phyloP scores from a whole-genome alignment of 2,113 vertebrate genomes.

The pig (Sus scrofa) region DNA sequence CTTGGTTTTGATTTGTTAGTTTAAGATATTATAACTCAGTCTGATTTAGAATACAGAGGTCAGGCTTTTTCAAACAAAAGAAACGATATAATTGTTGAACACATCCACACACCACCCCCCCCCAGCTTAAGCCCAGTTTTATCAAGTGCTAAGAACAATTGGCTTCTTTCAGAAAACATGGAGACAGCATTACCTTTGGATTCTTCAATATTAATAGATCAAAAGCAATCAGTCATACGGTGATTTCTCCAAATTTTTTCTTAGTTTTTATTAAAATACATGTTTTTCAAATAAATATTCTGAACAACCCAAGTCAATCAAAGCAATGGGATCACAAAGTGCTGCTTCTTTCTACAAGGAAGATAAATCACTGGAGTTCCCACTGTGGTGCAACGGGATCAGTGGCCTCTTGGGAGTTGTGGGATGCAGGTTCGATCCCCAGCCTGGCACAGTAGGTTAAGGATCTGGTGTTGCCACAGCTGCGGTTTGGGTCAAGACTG shows the following conservation, averaged over 20 bases:
- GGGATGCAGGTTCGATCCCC: too few relatives aligned
- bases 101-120: not conserved
- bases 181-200: not conserved
- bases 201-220: not conserved
- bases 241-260: not conserved
- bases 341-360: slow-evolving; percentile 31
- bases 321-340: slow-evolving; percentile 9
- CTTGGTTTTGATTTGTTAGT: slow-evolving; percentile 27
- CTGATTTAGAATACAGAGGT: not conserved
- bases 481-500: too few relatives aligned
- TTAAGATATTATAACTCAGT: not conserved
- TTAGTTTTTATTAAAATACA: slow-evolving; percentile 68
- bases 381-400: too few relatives aligned
- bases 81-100: not conserved
- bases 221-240: not conserved
- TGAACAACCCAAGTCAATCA: not conserved
- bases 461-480: too few relatives aligned
- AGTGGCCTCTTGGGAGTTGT: too few relatives aligned
- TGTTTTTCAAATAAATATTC: slow-evolving; percentile 55
- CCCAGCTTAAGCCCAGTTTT: not conserved
- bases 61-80: slow-evolving; percentile 3
- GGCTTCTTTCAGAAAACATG: slow-evolving; percentile 10
- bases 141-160: not conserved
- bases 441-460: too few relatives aligned
- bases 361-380: not conserved